These are phyloP conservation scores for Corbicula japonica DNA, from an alignment of 2,888 invertebrate species.

Conservation along the genomic window DNA sequence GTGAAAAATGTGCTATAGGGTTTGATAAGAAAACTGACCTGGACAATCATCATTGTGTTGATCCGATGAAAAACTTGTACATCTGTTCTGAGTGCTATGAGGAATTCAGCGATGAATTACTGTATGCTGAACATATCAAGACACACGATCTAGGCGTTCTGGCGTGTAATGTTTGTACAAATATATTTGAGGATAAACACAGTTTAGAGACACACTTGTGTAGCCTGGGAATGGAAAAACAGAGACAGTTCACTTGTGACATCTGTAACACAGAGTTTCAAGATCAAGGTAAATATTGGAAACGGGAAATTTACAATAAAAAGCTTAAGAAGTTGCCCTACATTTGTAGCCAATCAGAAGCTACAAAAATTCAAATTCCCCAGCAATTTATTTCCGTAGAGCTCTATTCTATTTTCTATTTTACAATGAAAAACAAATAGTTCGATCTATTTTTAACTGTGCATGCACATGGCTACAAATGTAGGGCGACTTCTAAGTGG, in stretches of 20 bases:
- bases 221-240: conserved; percentile 46
- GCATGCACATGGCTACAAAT: no score
- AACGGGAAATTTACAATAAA: no score
- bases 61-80: conserved; percentile 37
- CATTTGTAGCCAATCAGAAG: no score
- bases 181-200: conserved; percentile 57
- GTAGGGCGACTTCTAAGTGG: no score
- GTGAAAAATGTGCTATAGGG: conserved; percentile 62
- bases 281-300: conserved; percentile 41
- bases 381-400: no score
- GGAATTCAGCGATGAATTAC: conserved; percentile 54
- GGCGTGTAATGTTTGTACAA: conserved; percentile 58
- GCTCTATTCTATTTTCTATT: no score
- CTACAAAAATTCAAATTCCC: no score
- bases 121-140: conserved; percentile 63
- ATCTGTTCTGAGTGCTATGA: conserved; percentile 59
- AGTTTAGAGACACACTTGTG: conserved; percentile 58
- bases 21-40: conserved; percentile 49
- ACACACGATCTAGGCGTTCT: conserved; percentile 55
- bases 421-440: no score
- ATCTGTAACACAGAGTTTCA: conserved; percentile 53
- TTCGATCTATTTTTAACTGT: no score
- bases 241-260: conserved; percentile 45
- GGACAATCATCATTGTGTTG: conserved; percentile 53
- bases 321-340: no score